A percentile compares a stretch with the other conserved stretches of the same genome.
phyloP scores from a whole-genome alignment of 2,888 invertebrate genomes.

The Encarsia formosa region DNA sequence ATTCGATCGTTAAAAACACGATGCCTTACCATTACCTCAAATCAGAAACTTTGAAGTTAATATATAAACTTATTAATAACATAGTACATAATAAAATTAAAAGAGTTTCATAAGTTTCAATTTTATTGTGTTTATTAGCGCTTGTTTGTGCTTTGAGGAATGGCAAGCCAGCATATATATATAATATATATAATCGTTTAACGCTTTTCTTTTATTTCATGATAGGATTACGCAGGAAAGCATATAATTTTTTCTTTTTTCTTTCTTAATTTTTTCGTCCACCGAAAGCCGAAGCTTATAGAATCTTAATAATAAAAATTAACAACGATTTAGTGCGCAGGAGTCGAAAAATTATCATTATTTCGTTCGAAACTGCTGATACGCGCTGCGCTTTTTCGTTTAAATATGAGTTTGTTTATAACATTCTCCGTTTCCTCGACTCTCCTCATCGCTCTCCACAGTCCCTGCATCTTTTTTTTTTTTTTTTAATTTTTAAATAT shows the following conservation, averaged over 20 bases:
- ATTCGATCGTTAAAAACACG: constrained; percentile 29
- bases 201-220: constrained; percentile 26
- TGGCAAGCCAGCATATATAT: constrained; percentile 30
- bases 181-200: constrained; percentile 24
- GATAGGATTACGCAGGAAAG: constrained; percentile 25
- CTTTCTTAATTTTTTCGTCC: constrained; percentile 17
- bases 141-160: constrained; percentile 29
- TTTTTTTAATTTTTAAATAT: too few relatives aligned
- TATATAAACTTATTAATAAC: not conserved
- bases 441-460: too few relatives aligned
- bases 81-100: constrained; percentile 1
- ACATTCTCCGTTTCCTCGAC: too few relatives aligned
- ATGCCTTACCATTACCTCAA: constrained; percentile 31
- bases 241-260: constrained; percentile 22
- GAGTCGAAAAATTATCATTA: too few relatives aligned
- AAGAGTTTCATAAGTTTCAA: not conserved
- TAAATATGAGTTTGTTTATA: too few relatives aligned
- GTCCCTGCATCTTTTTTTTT: too few relatives aligned
- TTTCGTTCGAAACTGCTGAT: too few relatives aligned
- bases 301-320: constrained; percentile 24
- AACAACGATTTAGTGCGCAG: constrained; percentile 21
- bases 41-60: constrained; percentile 20
- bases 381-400: too few relatives aligned
- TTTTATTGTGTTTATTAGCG: constrained; percentile 16
- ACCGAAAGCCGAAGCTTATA: constrained; percentile 36